These are phyloP conservation scores for Heliothis virescens DNA, from an alignment of 1,140 invertebrate species.

Conservation along the genomic window DNA sequence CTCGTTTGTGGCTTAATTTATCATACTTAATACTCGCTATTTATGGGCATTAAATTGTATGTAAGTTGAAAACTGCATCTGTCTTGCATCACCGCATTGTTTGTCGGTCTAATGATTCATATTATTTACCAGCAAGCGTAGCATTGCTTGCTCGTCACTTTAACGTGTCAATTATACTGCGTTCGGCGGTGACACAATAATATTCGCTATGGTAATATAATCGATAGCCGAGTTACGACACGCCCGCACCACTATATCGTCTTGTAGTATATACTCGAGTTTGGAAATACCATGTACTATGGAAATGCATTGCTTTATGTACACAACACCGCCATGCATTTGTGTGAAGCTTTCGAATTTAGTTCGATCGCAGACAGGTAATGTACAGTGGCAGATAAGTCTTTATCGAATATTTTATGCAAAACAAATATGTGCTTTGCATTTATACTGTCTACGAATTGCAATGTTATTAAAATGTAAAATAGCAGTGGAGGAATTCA, in stretches of 20 bases:
- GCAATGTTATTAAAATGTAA: no score
- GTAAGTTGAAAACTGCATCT: neutral
- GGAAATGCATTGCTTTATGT: slow-evolving; percentile 1
- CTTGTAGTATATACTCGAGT: slow-evolving; percentile 1
- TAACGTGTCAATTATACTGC: neutral
- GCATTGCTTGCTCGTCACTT: neutral
- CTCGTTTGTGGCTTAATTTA: neutral
- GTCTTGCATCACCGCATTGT: neutral
- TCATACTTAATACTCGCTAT: neutral
- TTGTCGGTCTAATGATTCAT: neutral
- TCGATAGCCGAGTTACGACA: slow-evolving; percentile 46
- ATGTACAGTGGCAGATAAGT: no score
- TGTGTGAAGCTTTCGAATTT: neutral
- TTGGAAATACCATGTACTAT: slow-evolving; percentile 28
- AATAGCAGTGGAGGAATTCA: no score
- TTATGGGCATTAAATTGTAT: neutral
- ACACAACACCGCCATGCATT: neutral
- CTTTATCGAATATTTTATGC: no score
- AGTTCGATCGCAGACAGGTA: no score
- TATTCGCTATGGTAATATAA: slow-evolving; percentile 45
- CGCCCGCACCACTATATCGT: slow-evolving; percentile 9
- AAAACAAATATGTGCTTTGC: no score
- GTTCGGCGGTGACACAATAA: slow-evolving; percentile 41
- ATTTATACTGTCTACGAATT: no score
- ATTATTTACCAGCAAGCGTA: neutral